phyloP scores from a whole-genome alignment of 2,888 invertebrate species.

The Patella ulyssiponensis region DNA sequence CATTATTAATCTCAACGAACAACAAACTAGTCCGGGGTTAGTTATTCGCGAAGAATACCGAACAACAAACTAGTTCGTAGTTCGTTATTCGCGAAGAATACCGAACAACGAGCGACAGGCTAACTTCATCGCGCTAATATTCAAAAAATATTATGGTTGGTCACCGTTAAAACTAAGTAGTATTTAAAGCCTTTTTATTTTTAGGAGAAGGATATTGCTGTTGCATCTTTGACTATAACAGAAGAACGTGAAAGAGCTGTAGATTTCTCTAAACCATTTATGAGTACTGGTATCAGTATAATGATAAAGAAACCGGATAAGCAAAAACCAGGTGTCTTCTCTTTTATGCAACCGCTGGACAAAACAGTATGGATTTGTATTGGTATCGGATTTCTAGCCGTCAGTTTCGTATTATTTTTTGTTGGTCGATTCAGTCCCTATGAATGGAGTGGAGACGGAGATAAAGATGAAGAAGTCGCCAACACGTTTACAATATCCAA shows the following conservation, averaged over 20 bases:
- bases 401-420: constrained; percentile 96
- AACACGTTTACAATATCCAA: constrained; percentile 89
- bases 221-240: constrained; percentile 95
- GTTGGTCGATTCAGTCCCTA: constrained; percentile 96
- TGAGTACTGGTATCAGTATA: constrained; percentile 95
- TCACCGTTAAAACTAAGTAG: no score
- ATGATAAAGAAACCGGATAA: constrained; percentile 94
- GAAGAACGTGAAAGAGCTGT: constrained; percentile 93
- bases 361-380: constrained; percentile 95
- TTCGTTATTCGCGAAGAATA: no score
- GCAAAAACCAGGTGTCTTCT: constrained; percentile 94
- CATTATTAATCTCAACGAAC: no score
- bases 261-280: constrained; percentile 97
- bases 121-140: no score
- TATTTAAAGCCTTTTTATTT: constrained; percentile 1
- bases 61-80: no score
- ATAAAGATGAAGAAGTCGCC: constrained; percentile 48
- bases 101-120: no score
- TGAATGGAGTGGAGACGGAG: constrained; percentile 82
- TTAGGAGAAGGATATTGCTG: constrained; percentile 91
- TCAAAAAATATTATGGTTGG: no score
- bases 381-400: constrained; percentile 91
- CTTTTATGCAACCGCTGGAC: constrained; percentile 96
- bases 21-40: no score
- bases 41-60: no score